Conservation (phyloP, 2,113 vertebrate genomes). For the Tragelaphus buxtoni region DNA sequence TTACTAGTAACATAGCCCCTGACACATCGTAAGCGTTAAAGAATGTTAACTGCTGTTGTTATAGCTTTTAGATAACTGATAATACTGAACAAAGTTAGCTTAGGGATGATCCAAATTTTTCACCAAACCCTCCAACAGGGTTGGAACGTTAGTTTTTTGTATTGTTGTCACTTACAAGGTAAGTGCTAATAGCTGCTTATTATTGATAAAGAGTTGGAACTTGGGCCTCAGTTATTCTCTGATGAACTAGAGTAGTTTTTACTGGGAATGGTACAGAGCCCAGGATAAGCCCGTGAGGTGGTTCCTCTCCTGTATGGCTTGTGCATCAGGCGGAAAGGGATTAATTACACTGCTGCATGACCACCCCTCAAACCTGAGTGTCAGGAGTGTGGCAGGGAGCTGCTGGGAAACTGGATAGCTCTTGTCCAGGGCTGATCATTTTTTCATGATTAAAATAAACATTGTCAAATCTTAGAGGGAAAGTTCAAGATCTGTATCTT, state of each 20-base stretch:
- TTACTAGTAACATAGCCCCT: not conserved
- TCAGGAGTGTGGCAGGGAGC: not conserved
- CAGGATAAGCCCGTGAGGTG: not conserved
- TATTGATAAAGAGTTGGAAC: not conserved
- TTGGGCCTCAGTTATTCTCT: not conserved
- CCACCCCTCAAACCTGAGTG: not conserved
- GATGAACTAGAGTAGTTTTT: not conserved
- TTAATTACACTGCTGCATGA: not conserved
- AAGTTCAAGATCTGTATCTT: not conserved
- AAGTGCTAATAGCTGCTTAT: not conserved
- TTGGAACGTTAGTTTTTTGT: not conserved
- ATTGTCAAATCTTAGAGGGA: not conserved
- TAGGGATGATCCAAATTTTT: not conserved
- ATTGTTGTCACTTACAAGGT: not conserved
- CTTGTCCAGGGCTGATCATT: not conserved
- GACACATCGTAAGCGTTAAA: not conserved
- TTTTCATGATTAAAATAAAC: conserved; percentile 38
- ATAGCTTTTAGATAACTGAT: not conserved
- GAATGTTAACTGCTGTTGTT: not conserved
- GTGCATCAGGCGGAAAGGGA: not conserved
- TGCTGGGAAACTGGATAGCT: not conserved
- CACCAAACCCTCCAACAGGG: not conserved
- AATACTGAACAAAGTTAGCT: not conserved
- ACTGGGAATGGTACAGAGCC: not conserved
- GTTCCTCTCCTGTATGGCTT: not conserved